Evolutionary conservation across 2,888 invertebrate genomes (phyloP).

Genomic region (Aspidiotus rigidus): DNA sequence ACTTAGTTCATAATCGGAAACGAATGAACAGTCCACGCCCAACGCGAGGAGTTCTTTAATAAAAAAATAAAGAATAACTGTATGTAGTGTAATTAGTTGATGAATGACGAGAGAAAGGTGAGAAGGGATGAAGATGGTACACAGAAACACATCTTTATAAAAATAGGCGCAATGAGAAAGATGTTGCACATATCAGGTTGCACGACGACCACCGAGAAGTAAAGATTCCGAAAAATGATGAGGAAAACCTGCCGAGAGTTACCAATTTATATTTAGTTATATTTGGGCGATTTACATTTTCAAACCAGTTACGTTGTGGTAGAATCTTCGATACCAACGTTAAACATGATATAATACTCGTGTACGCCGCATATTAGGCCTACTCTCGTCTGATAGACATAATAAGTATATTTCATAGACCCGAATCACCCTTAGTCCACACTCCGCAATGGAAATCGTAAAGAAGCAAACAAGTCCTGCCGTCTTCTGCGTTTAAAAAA

Average conservation of each 20-base stretch:
- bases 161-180: neutral
- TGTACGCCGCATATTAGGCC: neutral
- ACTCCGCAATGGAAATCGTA: neutral
- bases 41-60: neutral
- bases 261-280: constrained; percentile 14
- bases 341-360: neutral
- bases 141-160: neutral
- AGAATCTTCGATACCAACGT: constrained; percentile 3
- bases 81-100: neutral
- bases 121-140: neutral
- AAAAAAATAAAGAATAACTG: constrained; percentile 2
- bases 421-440: neutral
- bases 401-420: constrained; percentile 16
- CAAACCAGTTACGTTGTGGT: constrained; percentile 13
- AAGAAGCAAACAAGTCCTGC: neutral
- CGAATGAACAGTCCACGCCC: no score
- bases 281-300: constrained; percentile 14
- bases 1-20: no score
- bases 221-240: constrained; percentile 4
- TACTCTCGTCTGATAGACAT: neutral
- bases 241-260: constrained; percentile 9
- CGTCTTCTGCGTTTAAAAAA: constrained; percentile 1
- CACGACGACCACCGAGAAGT: neutral
- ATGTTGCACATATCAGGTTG: neutral
- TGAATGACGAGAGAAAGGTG: neutral